Conservation (phyloP, 2,797 vertebrate species). For the Loris lydekkerianus region DNA sequence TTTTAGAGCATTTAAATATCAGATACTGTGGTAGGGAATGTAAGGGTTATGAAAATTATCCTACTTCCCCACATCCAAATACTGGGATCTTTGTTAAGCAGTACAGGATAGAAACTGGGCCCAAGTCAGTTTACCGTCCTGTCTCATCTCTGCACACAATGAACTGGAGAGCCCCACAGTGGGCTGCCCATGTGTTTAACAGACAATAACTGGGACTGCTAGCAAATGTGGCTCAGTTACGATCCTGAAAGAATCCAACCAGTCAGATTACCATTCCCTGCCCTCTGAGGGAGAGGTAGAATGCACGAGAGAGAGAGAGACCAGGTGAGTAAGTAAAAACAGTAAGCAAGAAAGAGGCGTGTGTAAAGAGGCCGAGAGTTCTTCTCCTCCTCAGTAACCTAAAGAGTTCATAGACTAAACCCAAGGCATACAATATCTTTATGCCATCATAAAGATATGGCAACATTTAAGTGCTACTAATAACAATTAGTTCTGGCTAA, state of each 20-base stretch:
- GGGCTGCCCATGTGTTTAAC: background rate
- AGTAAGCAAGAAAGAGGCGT: background rate
- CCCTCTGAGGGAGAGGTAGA: background rate
- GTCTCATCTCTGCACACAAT: background rate
- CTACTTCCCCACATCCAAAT: background rate
- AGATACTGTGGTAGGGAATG: background rate
- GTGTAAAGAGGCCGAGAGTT: background rate
- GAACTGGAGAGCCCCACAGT: background rate
- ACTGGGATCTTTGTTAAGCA: background rate
- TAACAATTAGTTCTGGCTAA: background rate
- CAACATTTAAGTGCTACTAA: background rate
- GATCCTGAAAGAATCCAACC: slow-evolving; percentile 16
- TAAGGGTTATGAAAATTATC: slow-evolving; percentile 34
- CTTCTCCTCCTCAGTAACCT: background rate
- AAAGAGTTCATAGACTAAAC: background rate
- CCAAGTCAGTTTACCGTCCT: background rate
- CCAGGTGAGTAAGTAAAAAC: background rate
- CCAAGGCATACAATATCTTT: background rate
- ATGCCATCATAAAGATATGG: background rate
- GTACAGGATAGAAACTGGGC: background rate
- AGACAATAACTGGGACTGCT: background rate
- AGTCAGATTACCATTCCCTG: background rate
- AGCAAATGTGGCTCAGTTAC: background rate
- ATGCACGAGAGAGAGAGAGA: background rate
- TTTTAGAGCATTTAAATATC: slow-evolving; percentile 25